Evolutionary conservation across 2,113 vertebrate genomes (phyloP), one percentile per base, ranked within the genome.

Genomic region (Pterocles gutturalis): DNA sequence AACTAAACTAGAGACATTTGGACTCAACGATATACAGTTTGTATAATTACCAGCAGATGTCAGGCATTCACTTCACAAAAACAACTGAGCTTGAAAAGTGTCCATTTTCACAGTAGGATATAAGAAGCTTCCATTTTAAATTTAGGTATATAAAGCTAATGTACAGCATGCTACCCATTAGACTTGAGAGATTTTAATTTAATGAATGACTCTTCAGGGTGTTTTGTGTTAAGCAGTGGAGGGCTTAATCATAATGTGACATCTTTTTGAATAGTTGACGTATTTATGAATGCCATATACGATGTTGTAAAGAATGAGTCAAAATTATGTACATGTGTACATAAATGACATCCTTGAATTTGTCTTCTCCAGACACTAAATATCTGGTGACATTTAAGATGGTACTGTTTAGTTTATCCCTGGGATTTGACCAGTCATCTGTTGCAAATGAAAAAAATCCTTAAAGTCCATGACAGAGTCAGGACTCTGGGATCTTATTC

Each of bases 41-140:
- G 28, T 45, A 4, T n/a, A 11, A 57, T 31, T 48, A 31, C 98
- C 98, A 98, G 96, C 94, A 98, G 98, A 66, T 98, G 98, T 95
- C 98, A 97, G 96, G 38, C 96, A 29, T 93, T 96, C 69, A 34
- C 96, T 96, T 96, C 24, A 38, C 45, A 92, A 90, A 70, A 70
- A 26, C 13, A 48, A 13, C 17, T 4, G 33, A 9, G 6, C 38
- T 58, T 53, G 48, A 21, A 21, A 81, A 69, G 11, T 45, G 13
- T 28, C 13, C 17, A 2, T 89, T 85, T 95, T 76, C 53, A 24
- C 18, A 43, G 26, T 3, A 69, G 33, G 7, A 0, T 45, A 4
- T 17, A 46, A 58, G n/a, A 60, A 57, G 8, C 13, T 83, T 93
- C 70, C 8, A 5, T 87, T 91, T 94, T 46, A 69, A 86, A 8